Evolutionary conservation across 2,113 vertebrate species (phyloP), one percentile per base, ranked within the genome.

Genomic region (Myiozetetes cayanensis): DNA sequence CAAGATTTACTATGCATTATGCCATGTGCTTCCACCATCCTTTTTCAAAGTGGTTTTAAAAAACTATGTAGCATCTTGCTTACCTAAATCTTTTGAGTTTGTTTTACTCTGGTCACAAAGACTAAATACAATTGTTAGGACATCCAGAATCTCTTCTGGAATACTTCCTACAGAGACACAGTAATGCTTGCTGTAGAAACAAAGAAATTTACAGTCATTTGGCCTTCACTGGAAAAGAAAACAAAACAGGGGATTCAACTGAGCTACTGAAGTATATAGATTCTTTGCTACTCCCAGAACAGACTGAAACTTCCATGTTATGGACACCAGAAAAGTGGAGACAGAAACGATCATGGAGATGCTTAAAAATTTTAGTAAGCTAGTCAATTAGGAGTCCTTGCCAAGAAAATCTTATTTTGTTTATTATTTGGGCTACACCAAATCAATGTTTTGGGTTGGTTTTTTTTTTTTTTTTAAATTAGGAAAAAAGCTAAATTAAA

Each of bases 351-450:
- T 41, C 46, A 8, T 5, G 4, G 33, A 49, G 12, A 58, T n/a
- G 39, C 35, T 88, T 67, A 81, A 80, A 47, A 83, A 78, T 81
- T 91, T 92, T 87, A 87, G 37, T 53, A 49, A 90, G 59, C 63
- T 87, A 82, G 22, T 78, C 73, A 74, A 25, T 41, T 59, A 62
- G 6, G 41, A 77, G 46, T 25, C 33, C 33, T 90, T 92, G 67
- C 72, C 89, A 96, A 93, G 59, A 75, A 94, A 95, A 19, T 82
- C 41, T 86, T 62, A 50, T 49, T 94, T 88, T 79, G 56, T 92
- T 92, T 79, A 78, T 93, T 91, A 92, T 94, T 93, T 91, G 58
- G 31, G 73, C 28, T 92, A 82, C 55, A 90, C 23, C n/a, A 89
- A 94, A 90, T 35, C 41, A 68, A 41, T 33, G 19, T 19, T 31